Base-by-base conservation (phyloP, 2,113 vertebrate genomes). In the Peromyscus maniculatus region DNA sequence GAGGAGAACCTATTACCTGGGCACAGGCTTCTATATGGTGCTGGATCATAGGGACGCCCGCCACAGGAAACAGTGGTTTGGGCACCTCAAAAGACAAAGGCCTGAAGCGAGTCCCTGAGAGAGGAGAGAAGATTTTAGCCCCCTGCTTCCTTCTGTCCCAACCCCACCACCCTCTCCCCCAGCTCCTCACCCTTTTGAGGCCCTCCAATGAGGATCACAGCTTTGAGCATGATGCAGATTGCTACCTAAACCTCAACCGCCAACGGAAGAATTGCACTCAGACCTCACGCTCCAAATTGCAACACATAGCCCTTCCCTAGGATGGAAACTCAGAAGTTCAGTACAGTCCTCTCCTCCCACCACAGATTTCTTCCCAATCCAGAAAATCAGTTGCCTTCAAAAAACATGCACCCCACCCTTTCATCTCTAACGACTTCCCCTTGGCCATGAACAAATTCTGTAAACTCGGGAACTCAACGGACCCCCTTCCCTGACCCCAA, bases 41-140 rank as follows among this genome's bases (percentile, higher is more conserved):
- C 98, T 99, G 99, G 78, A 99, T 98, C 99, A 99, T 99, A n/a
- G 99, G 99, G 43, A 99, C 99, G 1, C 99, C 99, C 2, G 99
- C 99, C 77, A 99, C 99, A 15, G 99, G 99, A 97, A 99, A 99
- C 83, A 99, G 98, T 1, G 99, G 99, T 98, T 99, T 99, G 80
- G 99, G 99, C 77, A 99, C 99, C 97, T 99, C 99, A 94, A 99
- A 99, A 5, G 99, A 99, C 94, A 99, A 98, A 55, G 99, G 99
- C 57, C 99, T 99, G 98, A 99, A 99, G 87, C 99, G 98, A 49
- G 99, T 99, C 28, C 99, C 99, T 99, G 97, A 4, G 66, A 94
- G 71, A 93, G 66, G 39, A 95, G 9, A 91, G 84, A 3, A 93
- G 36, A 62, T 66, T 94, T 95, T 28, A 93, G 62, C 55, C 22